Evolutionary conservation across 2,888 invertebrate species (phyloP).

Genomic region (Drosophila parthenogenetica): DNA sequence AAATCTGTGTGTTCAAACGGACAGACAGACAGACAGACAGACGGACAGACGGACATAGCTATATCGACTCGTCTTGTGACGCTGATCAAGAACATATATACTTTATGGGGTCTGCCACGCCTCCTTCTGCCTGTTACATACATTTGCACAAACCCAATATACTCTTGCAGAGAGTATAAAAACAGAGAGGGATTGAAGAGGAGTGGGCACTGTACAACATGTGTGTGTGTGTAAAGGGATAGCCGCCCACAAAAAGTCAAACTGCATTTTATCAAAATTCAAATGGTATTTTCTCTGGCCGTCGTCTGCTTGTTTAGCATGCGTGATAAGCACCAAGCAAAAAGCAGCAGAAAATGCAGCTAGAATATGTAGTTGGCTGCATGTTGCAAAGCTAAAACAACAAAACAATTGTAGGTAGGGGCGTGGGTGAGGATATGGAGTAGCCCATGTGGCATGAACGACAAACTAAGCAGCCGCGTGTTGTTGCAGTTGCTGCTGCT

Average conservation of each 20-base stretch:
- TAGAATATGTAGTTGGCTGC: constrained; percentile 55
- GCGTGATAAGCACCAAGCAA: constrained; percentile 72
- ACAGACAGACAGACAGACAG: too few species aligned
- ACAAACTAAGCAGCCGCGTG: constrained; percentile 39
- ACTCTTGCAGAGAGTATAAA: too few species aligned
- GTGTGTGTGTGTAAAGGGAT: constrained; percentile 6
- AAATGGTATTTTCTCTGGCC: constrained; percentile 67
- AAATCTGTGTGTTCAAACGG: too few species aligned
- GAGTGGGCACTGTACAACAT: constrained; percentile 9
- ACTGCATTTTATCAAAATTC: constrained; percentile 78
- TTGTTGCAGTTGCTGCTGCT: constrained; percentile 24
- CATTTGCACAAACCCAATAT: too few species aligned
- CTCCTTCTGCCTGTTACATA: too few species aligned
- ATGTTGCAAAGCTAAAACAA: constrained; percentile 58
- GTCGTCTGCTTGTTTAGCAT: constrained; percentile 73
- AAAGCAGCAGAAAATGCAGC: constrained; percentile 49
- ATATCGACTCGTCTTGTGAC: too few species aligned
- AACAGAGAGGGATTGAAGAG: constrained; percentile 10
- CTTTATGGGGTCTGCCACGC: too few species aligned
- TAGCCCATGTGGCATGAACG: constrained; percentile 30
- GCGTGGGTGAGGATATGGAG: constrained; percentile 11
- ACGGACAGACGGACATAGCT: too few species aligned
- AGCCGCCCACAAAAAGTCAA: constrained; percentile 63
- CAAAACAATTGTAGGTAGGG: constrained; percentile 8
- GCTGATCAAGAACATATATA: too few species aligned